Conservation (phyloP, 2,888 invertebrate genomes). For the Aphidius colemani region DNA sequence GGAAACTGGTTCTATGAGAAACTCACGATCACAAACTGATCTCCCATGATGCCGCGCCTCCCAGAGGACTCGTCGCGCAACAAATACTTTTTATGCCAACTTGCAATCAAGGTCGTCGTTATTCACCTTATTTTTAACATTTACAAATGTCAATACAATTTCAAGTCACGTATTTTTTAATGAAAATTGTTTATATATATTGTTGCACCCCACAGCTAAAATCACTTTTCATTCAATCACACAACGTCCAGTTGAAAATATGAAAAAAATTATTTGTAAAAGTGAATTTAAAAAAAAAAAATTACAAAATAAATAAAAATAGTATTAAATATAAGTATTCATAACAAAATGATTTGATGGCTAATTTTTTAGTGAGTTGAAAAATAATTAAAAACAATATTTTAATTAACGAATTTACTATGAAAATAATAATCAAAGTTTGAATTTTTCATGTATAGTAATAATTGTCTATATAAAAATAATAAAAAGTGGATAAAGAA, state of each 20-base stretch:
- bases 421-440: conserved; percentile 59
- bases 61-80: conserved; percentile 30
- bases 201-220: conserved; percentile 27
- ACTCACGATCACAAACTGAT: conserved; percentile 18
- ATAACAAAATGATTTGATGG: too few species aligned
- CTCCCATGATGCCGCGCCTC: conserved; percentile 23
- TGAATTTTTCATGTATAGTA: conserved; percentile 22
- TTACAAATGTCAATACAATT: conserved; percentile 4
- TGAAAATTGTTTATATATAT: conserved; percentile 23
- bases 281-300: too few species aligned
- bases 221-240: conserved; percentile 29
- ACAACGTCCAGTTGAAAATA: conserved; percentile 16
- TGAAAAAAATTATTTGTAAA: background rate
- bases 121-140: conserved; percentile 9
- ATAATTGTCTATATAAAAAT: conserved; percentile 30
- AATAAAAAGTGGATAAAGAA: conserved; percentile 29
- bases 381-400: too few species aligned
- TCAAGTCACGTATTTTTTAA: conserved; percentile 19
- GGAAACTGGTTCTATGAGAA: conserved; percentile 37
- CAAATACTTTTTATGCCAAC: conserved; percentile 14
- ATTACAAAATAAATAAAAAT: too few species aligned
- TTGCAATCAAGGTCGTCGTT: conserved; percentile 29
- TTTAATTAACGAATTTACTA: conserved; percentile 48
- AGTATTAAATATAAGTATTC: too few species aligned
- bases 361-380: too few species aligned